Evolutionary conservation across 2,888 invertebrate genomes (phyloP), one percentile per base, ranked within the genome.

Genomic region (Oligia strigilis): DNA sequence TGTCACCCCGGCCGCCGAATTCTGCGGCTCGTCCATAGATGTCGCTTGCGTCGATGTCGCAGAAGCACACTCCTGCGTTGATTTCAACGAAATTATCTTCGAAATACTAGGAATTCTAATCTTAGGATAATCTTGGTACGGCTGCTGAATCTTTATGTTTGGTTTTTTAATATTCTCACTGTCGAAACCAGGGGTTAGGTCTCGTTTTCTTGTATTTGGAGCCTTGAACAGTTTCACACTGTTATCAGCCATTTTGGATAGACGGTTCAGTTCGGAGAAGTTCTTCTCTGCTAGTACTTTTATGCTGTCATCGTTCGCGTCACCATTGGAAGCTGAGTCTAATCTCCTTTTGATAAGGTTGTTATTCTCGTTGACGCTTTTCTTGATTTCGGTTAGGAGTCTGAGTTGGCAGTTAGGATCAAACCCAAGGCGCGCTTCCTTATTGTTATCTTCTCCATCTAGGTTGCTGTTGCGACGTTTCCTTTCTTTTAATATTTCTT

Each of bases 401-500:
- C 94, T 93, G 36, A 97, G 92, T 70, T 97, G 96, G 55, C 92
- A 93, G 77, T 93, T 94, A 1, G 93, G 92, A 52, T 95, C 94
- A 72, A 97, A 92, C 19, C 92, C 91, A 14, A 91, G 74, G 40
- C 81, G 79, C 52, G 85, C 78, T 76, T 87, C 85, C 62, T 91
- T 91, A 19, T 84, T 77, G 52, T 81, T 83, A 4, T 87, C 81
- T 3, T 88, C 84, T 23, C 81, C 73, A 62, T 92, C 94, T 87
- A 91, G 94, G 19, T 94, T 75, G 40, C 97, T 96, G 84, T 97
- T 95, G 78, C 98, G 94, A 83, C 97, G 97, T 87, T 97, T 96
- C 72, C 98, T 97, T 87, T 98, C 98, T 91, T 97, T 97, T 5
- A 98, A 89, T 84, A 98, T 97, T 91, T 97, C 97, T 88, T 97